These are phyloP conservation scores for Paramormyrops kingsleyae DNA, from an alignment of 2,113 vertebrate genomes.

Conservation along the genomic window DNA sequence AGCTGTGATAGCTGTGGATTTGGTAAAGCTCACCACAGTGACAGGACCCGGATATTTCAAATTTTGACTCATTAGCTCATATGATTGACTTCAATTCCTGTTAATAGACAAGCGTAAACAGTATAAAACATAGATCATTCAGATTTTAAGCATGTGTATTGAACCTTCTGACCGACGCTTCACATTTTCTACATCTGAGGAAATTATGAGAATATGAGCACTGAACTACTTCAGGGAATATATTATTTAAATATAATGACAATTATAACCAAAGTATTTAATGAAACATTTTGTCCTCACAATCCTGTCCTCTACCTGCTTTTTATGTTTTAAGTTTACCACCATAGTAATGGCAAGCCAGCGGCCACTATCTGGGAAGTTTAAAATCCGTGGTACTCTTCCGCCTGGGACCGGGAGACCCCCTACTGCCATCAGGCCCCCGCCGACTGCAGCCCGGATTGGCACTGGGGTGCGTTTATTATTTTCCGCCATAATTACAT, in stretches of 20 bases:
- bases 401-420: slow-evolving; percentile 58
- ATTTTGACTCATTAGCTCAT: neutral
- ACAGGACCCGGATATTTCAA: neutral
- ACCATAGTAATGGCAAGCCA: slow-evolving; percentile 48
- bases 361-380: slow-evolving; percentile 63
- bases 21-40: neutral
- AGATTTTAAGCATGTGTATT: too few relatives aligned
- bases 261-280: neutral
- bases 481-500: neutral
- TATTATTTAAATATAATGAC: neutral
- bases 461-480: slow-evolving; percentile 68
- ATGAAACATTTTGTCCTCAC: neutral
- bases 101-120: neutral
- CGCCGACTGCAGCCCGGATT: slow-evolving; percentile 64
- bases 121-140: too few relatives aligned
- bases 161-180: too few relatives aligned
- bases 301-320: neutral
- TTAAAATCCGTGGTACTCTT: slow-evolving; percentile 66
- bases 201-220: neutral
- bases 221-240: neutral
- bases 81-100: neutral
- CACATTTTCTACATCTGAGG: neutral
- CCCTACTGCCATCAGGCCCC: slow-evolving; percentile 63
- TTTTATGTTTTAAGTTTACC: neutral
- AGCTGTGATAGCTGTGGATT: neutral